A percentile compares a stretch with the other conserved stretches of the same genome.
Conservation (phyloP, 2,888 invertebrate genomes). For the Smittia aterrima region DNA sequence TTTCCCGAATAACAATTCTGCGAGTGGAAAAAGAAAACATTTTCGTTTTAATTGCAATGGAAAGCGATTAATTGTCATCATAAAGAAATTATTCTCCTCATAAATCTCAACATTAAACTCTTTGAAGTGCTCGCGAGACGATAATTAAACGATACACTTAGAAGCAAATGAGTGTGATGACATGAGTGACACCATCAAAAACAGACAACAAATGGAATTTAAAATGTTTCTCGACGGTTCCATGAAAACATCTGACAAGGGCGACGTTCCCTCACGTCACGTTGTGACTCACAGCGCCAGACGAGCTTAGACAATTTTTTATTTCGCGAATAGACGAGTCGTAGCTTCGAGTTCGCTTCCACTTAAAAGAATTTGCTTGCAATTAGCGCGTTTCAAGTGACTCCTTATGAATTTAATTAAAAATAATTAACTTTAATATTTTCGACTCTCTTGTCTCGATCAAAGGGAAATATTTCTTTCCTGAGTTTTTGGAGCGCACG, state of each 20-base stretch:
- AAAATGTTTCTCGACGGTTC: constrained; percentile 34
- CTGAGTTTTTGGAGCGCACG: neutral
- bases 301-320: neutral
- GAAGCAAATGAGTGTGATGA: constrained; percentile 36
- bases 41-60: constrained; percentile 10
- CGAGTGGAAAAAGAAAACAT: constrained; percentile 8
- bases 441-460: neutral
- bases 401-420: constrained; percentile 24
- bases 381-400: constrained; percentile 30
- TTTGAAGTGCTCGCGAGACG: constrained; percentile 28
- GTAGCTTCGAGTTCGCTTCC: neutral
- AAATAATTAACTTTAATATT: constrained; percentile 29
- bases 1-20: constrained; percentile 53
- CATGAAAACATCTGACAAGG: constrained; percentile 30
- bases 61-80: constrained; percentile 26
- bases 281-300: neutral
- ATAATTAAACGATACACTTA: constrained; percentile 40
- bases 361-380: constrained; percentile 28
- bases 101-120: constrained; percentile 3
- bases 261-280: neutral
- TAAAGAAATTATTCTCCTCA: constrained; percentile 14
- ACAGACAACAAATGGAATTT: constrained; percentile 30
- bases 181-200: constrained; percentile 23
- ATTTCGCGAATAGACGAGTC: no score
- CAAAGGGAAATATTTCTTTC: neutral